Conservation (phyloP, 2,797 vertebrate genomes). For the Melopsittacus undulatus region DNA sequence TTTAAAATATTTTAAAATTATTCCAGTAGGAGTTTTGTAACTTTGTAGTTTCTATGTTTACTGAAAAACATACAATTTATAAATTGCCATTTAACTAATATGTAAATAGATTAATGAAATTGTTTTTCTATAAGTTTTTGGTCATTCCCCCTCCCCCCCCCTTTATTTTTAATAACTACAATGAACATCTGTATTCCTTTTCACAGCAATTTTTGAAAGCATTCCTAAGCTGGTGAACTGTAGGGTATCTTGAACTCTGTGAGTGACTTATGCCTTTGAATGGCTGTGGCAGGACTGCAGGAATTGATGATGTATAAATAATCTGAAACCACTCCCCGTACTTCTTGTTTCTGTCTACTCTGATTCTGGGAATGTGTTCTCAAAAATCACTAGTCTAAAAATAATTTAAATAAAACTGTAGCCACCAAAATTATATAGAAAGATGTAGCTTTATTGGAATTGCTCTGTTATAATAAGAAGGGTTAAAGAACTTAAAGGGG, state of each 20-base stretch:
- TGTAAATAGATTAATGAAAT: slow-evolving; percentile 10
- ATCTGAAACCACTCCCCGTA: not conserved
- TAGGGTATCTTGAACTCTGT: not conserved
- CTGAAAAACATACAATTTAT: not conserved
- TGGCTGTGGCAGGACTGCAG: not conserved
- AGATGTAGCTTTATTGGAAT: slow-evolving; percentile 7
- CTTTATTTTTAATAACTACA: slow-evolving; percentile 1
- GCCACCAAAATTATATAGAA: not conserved
- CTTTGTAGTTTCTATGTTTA: not conserved
- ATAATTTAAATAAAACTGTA: not conserved
- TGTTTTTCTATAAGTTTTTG: not conserved
- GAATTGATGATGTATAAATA: not conserved
- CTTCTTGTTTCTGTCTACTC: not conserved
- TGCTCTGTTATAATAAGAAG: not conserved
- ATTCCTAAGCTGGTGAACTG: not conserved
- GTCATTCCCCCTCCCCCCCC: not conserved
- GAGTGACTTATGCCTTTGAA: not conserved
- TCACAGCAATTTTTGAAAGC: not conserved
- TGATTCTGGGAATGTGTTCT: not conserved
- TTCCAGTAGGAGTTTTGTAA: not conserved
- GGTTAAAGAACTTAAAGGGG: not conserved
- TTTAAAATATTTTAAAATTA: slow-evolving; percentile 6
- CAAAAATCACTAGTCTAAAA: slow-evolving; percentile 3
- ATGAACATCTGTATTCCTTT: not conserved
- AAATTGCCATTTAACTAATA: not conserved